Evolutionary conservation across 1,140 invertebrate species (phyloP), one percentile per base, ranked within the genome.

Genomic region (Drosophila lacertosa): DNA sequence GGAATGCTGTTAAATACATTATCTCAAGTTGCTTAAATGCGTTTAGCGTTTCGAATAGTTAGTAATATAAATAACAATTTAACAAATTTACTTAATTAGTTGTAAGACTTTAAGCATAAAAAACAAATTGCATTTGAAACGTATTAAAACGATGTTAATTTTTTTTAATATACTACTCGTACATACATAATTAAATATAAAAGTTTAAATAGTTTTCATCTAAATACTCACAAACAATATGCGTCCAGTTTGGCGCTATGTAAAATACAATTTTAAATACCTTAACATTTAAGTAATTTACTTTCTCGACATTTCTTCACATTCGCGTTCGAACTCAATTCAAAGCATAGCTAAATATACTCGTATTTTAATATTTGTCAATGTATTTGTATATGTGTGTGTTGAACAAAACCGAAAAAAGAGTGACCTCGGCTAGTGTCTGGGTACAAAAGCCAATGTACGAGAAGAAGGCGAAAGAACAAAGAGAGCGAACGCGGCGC

Each of bases 41-140:
- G 33, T 54, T 54, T 60, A 74, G 72, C 54, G 42, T 50, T 81
- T 73, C 60, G 33, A 77, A 33, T 62, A 75, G n/a, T 55, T 63
- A 44, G 45, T n/a, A n/a, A n/a, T n/a, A n/a, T n/a, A n/a, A 70
- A 51, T 39, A 57, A 15, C 44, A 26, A 59, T n/a, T n/a, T 63
- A 26, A 53, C 15, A 13, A 13, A 81, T 74, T 59, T 77, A 63
- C 71, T 69, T 60, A 60, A 81, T 37, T 86, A 88, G 81, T 73
- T 74, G 18, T 86, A 88, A 86, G 81, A 55, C 1, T n/a, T 50
- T 32, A 62, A 48, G 20, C 53, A 37, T 69, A 51, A 66, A 69
- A 86, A 89, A 86, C 82, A 86, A 89, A 86, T 89, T 86, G 82
- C 82, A 86, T 89, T 86, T 86, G 33, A 86, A 86, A 67, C 81